Evolutionary conservation across 1,140 invertebrate species (phyloP).

Genomic region (Globodera rostochiensis): DNA sequence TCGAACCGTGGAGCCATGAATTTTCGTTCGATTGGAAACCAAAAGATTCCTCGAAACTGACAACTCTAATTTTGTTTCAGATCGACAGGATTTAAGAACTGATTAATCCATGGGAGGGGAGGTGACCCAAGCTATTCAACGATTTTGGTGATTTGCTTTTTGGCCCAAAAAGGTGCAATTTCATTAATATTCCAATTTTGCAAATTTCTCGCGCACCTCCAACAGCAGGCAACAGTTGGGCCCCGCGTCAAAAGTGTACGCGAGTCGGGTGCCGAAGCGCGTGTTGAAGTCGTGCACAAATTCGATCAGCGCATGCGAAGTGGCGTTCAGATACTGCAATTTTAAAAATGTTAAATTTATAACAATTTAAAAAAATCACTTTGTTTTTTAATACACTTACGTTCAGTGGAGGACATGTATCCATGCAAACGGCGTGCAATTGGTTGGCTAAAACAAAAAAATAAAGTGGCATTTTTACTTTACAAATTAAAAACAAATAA

Average conservation of each 20-base stretch:
- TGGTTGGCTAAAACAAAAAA: conserved; percentile 74
- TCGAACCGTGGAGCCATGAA: too few relatives aligned
- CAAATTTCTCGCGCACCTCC: conserved; percentile 26
- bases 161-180: too few relatives aligned
- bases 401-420: conserved; percentile 83
- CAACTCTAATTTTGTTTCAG: too few relatives aligned
- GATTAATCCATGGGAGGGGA: not conserved
- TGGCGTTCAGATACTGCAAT: conserved; percentile 58
- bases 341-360: not conserved
- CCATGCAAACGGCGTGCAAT: conserved; percentile 89
- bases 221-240: conserved; percentile 63
- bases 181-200: too few relatives aligned
- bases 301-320: conserved; percentile 52
- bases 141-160: too few relatives aligned
- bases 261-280: conserved; percentile 33
- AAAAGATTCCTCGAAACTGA: too few relatives aligned
- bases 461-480: not conserved
- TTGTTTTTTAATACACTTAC: conserved; percentile 31
- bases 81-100: too few relatives aligned
- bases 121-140: not conserved
- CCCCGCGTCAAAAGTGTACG: conserved; percentile 65
- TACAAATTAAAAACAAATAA: too few relatives aligned
- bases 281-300: conserved; percentile 56
- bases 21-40: too few relatives aligned
- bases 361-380: not conserved